Evolutionary conservation across 2,113 vertebrate genomes (phyloP), one percentile per base, ranked within the genome.

Genomic region (Mobula birostris): DNA sequence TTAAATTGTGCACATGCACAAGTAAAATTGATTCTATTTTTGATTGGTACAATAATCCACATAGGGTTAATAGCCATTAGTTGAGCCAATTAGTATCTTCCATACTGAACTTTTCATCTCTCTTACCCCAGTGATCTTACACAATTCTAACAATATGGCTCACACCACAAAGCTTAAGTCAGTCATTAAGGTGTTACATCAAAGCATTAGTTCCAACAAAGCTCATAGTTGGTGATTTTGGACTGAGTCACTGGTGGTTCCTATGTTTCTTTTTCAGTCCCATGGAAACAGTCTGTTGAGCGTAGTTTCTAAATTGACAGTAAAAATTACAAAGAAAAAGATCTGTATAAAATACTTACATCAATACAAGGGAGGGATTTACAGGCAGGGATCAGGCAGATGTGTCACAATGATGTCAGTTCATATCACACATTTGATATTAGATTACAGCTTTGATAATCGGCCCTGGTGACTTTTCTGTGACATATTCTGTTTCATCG

Each of bases 361-460:
- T 85, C 56, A 58, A 29, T 85, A 58, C 24, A 21, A 29, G 1
- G 48, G 82, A 85, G 21, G 48, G 48, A 58, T 85, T 58, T 85
- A 61, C 48, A 85, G 82, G 0, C 24, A 5, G 2, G 56, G 7
- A 29, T 58, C 24, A 27, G 56, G 27, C 27, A 58, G 82, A 85
- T 58, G 82, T 19, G 21, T 24, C 21, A 17, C 36, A 48, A 80
- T 80, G 12, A 80, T 40, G 36, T 80, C 79, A 80, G 79, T 6
- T 80, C 48, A 85, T 56, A 85, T 58, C 21, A 11, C 21, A 21
- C 24, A 29, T 58, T 48, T 85, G 48, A 61, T 61, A 85, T 85
- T 85, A 12, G 82, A 58, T 85, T 61, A 85, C 48, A 85, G 21
- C 56, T 27, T 85, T 61, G 82, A 85, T 85, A 85, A 85, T 85